These are phyloP conservation scores for Ormyrus labotus DNA, from an alignment of 2,888 invertebrate genomes.

Conservation along the genomic window DNA sequence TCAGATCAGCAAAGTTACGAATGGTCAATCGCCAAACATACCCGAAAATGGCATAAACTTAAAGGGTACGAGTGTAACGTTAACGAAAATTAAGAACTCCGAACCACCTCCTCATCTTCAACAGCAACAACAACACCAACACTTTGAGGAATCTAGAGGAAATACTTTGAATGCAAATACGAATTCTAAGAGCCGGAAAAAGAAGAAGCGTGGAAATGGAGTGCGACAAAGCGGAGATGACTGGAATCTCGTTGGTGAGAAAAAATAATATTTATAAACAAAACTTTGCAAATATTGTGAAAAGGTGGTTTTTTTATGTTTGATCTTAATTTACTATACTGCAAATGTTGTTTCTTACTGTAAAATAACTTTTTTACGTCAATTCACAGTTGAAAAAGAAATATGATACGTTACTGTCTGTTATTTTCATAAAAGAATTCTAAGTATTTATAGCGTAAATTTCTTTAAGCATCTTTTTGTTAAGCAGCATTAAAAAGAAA, in stretches of 20 bases:
- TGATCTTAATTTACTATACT: too few relatives aligned
- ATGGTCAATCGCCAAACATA: conserved; percentile 50
- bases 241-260: conserved; percentile 76
- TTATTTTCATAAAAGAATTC: too few relatives aligned
- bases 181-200: conserved; percentile 68
- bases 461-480: too few relatives aligned
- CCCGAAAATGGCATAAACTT: conserved; percentile 73
- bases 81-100: conserved; percentile 70
- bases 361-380: too few relatives aligned
- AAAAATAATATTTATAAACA: conserved; percentile 63
- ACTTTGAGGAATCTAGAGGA: conserved; percentile 51
- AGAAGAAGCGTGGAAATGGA: conserved; percentile 73
- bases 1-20: conserved; percentile 72
- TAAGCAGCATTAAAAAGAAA: background rate
- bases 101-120: conserved; percentile 39
- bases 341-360: too few relatives aligned
- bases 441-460: too few relatives aligned
- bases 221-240: conserved; percentile 73
- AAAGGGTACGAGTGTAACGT: conserved; percentile 72
- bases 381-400: too few relatives aligned
- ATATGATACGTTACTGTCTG: too few relatives aligned
- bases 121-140: conserved; percentile 37
- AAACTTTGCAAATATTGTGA: conserved; percentile 51
- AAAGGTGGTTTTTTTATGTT: conserved; percentile 43
- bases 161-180: conserved; percentile 63